These are phyloP conservation scores for Drosophila fulvimacula DNA, from an alignment of 2,888 invertebrate genomes.

Conservation along the genomic window DNA sequence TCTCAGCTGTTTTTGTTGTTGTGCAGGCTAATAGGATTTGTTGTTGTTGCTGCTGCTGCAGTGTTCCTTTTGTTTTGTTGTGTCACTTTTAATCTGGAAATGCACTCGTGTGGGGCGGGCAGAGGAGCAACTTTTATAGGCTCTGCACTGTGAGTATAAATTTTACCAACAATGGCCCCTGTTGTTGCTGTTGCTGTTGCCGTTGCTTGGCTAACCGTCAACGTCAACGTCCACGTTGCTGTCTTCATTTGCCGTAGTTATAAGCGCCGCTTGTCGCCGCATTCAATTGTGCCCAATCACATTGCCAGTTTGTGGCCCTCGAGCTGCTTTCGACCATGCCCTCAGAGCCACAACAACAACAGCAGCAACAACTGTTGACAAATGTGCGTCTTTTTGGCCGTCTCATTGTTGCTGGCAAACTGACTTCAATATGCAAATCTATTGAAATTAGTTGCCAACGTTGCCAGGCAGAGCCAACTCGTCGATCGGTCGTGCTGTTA, in stretches of 20 bases:
- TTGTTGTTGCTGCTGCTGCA: slow-evolving; percentile 16
- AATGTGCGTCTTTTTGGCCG: slow-evolving; percentile 71
- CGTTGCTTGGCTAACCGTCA: slow-evolving; percentile 49
- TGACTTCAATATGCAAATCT: slow-evolving; percentile 77
- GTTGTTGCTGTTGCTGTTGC: slow-evolving; percentile 37
- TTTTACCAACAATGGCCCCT: slow-evolving; percentile 55
- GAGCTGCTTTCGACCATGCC: slow-evolving; percentile 51
- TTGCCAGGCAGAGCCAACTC: slow-evolving; percentile 44
- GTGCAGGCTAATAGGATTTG: slow-evolving; percentile 9
- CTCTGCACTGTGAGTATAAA: slow-evolving; percentile 42
- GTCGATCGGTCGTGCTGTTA: slow-evolving; percentile 38
- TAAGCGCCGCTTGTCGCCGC: slow-evolving; percentile 57
- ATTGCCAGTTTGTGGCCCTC: slow-evolving; percentile 21
- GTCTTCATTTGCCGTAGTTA: slow-evolving; percentile 59
- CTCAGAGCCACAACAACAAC: slow-evolving; percentile 28
- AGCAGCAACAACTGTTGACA: slow-evolving; percentile 53
- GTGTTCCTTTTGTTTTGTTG: slow-evolving; percentile 49
- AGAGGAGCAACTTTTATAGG: slow-evolving; percentile 46
- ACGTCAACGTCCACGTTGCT: slow-evolving; percentile 43
- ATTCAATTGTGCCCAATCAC: slow-evolving; percentile 60
- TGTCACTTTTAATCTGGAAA: slow-evolving; percentile 51
- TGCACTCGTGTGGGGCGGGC: slow-evolving; percentile 52
- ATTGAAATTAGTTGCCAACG: slow-evolving; percentile 74
- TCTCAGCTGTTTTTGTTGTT: slow-evolving; percentile 20
- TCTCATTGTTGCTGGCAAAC: slow-evolving; percentile 75